A percentile compares a stretch with the other conserved stretches of the same genome.
phyloP scores from a whole-genome alignment of 2,888 invertebrate genomes.

The Argynnis bischoffii region DNA sequence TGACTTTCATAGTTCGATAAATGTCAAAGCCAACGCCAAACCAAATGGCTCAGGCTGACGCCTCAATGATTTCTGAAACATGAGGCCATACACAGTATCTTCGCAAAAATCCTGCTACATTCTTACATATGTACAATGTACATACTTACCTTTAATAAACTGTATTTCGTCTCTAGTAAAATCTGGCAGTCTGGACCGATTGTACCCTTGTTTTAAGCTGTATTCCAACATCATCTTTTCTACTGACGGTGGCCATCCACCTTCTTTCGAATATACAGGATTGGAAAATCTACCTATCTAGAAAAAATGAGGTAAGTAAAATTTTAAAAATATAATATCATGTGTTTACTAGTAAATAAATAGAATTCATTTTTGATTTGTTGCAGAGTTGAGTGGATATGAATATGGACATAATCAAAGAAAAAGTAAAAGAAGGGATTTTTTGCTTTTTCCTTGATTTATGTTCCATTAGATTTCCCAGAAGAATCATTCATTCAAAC shows the following conservation, averaged over 20 bases:
- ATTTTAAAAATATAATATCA: too few relatives aligned
- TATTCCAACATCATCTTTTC: conserved; percentile 47
- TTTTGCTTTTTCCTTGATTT: too few relatives aligned
- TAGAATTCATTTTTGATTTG: background rate
- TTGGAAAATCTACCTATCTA: conserved; percentile 53
- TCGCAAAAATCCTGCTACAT: background rate
- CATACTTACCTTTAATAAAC: conserved; percentile 47
- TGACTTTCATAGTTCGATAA: too few relatives aligned
- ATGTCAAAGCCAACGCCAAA: too few relatives aligned
- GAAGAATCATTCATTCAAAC: background rate
- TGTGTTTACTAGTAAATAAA: conserved; percentile 1
- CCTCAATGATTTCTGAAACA: too few relatives aligned
- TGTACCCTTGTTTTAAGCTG: conserved; percentile 47
- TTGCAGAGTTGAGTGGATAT: too few relatives aligned
- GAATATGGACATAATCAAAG: too few relatives aligned
- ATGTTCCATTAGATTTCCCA: too few relatives aligned
- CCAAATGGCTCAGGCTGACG: too few relatives aligned
- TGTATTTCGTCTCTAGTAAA: conserved; percentile 51
- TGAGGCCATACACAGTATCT: too few relatives aligned
- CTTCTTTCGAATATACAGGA: conserved; percentile 53
- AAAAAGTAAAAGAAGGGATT: too few relatives aligned
- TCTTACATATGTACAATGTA: too few relatives aligned
- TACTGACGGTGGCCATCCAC: conserved; percentile 56
- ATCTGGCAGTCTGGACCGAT: conserved; percentile 47
- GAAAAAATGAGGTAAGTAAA: background rate